Evolutionary conservation across 2,113 vertebrate species (phyloP).

Genomic region (human): DNA sequence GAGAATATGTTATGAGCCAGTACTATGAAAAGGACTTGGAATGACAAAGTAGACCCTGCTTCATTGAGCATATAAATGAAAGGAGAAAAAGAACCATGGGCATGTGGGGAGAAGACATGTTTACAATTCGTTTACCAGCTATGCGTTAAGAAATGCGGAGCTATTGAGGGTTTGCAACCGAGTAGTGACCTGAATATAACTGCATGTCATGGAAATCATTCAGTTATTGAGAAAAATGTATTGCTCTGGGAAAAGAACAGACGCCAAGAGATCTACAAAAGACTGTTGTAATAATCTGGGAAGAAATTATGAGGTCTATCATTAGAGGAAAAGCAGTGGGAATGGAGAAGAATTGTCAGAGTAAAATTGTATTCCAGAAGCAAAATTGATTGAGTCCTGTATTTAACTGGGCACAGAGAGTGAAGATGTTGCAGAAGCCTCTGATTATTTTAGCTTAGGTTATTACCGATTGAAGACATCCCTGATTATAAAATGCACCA

Average conservation of each 20-base stretch:
- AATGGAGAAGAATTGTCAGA: not conserved
- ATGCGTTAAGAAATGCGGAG: not conserved
- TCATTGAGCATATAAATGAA: not conserved
- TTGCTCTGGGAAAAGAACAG: not conserved
- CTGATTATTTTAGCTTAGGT: not conserved
- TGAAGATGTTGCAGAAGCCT: not conserved
- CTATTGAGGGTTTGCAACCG: not conserved
- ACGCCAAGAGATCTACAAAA: not conserved
- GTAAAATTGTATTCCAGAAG: not conserved
- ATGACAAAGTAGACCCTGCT: not conserved
- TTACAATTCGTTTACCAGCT: not conserved
- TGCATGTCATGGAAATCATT: not conserved
- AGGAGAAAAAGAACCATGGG: not conserved
- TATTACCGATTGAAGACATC: not conserved
- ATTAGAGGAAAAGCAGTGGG: not conserved
- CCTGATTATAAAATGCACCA: not conserved
- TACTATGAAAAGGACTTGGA: not conserved
- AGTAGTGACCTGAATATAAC: not conserved
- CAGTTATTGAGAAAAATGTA: not conserved
- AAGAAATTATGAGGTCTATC: not conserved
- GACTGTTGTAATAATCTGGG: not conserved
- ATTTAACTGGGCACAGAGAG: not conserved
- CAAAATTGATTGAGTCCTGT: not conserved
- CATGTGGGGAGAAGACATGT: not conserved
- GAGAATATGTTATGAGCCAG: not conserved